phyloP scores from a whole-genome alignment of 2,888 invertebrate species.

The Epirrita christyi region DNA sequence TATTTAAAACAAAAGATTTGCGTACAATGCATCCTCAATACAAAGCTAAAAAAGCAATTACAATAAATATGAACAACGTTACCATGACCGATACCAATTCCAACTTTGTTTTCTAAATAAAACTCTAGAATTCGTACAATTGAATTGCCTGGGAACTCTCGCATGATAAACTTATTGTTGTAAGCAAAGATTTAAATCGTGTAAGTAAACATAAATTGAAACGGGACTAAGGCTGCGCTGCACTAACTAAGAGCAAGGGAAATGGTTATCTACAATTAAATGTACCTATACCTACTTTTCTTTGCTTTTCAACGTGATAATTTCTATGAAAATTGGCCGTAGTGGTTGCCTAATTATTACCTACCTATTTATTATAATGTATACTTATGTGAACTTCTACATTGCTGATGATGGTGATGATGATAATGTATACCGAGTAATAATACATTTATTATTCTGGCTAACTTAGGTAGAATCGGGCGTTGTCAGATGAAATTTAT shows the following conservation, averaged over 20 bases:
- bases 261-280: neutral
- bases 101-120: conserved; percentile 39
- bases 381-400: too few species aligned
- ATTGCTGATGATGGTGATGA: too few species aligned
- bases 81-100: conserved; percentile 34
- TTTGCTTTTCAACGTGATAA: conserved; percentile 8
- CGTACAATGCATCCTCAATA: neutral
- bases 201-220: conserved; percentile 31
- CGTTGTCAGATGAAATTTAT: conserved; percentile 75
- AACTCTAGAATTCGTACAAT: conserved; percentile 49
- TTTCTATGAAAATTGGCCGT: conserved; percentile 19
- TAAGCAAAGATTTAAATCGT: too few species aligned
- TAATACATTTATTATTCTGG: conserved; percentile 25
- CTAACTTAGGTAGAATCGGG: conserved; percentile 39
- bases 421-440: too few species aligned
- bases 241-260: conserved; percentile 14
- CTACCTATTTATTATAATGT: too few species aligned
- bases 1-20: neutral
- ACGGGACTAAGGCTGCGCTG: conserved; percentile 33
- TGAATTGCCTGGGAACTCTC: conserved; percentile 56
- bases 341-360: too few species aligned
- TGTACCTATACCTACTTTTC: neutral
- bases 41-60: conserved; percentile 17
- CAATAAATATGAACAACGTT: conserved; percentile 29
- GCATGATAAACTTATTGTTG: conserved; percentile 45